Base-by-base conservation (phyloP, 2,797 vertebrate species). In the Cynopterus sphinx region DNA sequence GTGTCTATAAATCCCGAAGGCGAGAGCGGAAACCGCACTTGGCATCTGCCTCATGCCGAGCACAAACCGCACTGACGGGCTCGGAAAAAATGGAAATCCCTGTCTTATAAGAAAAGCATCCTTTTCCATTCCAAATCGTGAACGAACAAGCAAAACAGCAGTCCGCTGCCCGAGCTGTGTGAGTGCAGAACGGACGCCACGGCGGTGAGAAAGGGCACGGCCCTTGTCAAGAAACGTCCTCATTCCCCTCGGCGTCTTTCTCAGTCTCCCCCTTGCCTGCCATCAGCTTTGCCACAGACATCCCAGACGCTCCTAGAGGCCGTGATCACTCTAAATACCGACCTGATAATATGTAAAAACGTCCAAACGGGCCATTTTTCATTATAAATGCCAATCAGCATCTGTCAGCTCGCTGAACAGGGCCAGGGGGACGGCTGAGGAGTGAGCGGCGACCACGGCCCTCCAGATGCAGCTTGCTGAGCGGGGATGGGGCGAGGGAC, bases 401-500 rank as follows among this genome's bases (percentile, higher is more conserved):
- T 31, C 17, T 36, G 31, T 28, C 33, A 71, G 6, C 3, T 7
- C n/a, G 7, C 1, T 3, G 39, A n/a, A 10, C 49, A 24, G 24
- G 16, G 5, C 36, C 33, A 36, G 61, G n/a, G 22, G 13, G 28
- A 71, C 74, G 16, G 11, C 6, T 77, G 49, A 78, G 0, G 28
- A n/a, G 1, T 9, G 43, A 65, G 26, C 24, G 17, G 11, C 5
- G 28, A 13, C 4, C 63, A n/a, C 1, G 10, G 21, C 24, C 4
- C 22, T 73, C 16, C 63, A 6, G 10, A 11, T 21, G 51, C 5
- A 5, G 28, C 36, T 15, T 41, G 46, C 5, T 17, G 46, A 26
- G 13, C 1, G n/a, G n/a, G 9, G 57, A n/a, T 16, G 21, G 9
- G 12, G 2, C 0, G 3, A 36, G 31, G 46, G 11, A 17, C 10